A percentile compares a stretch with the other conserved stretches of the same genome.
phyloP scores from a whole-genome alignment of 2,797 vertebrate genomes.

The Clangula hyemalis region DNA sequence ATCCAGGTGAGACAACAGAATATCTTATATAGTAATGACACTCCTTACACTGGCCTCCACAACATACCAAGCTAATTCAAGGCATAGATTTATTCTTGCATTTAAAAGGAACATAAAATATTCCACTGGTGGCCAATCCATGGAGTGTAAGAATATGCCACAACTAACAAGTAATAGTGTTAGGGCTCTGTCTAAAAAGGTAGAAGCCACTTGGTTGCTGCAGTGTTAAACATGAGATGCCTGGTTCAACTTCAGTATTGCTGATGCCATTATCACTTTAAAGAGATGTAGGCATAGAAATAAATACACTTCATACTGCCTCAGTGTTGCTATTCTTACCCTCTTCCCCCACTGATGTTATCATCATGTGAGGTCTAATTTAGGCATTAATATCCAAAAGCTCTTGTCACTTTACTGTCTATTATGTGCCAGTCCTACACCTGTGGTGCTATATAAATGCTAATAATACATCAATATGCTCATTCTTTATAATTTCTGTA shows the following conservation, averaged over 20 bases:
- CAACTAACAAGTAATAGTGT: neutral
- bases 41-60: neutral
- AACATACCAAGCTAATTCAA: neutral
- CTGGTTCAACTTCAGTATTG: neutral
- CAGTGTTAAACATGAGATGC: neutral
- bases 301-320: constrained; percentile 14
- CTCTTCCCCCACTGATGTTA: constrained; percentile 14
- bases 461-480: constrained; percentile 51
- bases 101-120: neutral
- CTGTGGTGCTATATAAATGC: constrained; percentile 48
- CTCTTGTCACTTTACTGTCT: constrained; percentile 43
- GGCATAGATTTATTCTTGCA: neutral
- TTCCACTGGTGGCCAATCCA: neutral
- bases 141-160: neutral
- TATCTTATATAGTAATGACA: neutral
- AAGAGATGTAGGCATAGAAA: neutral
- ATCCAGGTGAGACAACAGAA: neutral
- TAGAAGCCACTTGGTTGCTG: neutral
- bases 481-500: constrained; percentile 35
- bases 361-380: constrained; percentile 43
- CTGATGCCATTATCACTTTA: neutral
- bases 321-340: constrained; percentile 14
- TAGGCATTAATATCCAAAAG: constrained; percentile 9
- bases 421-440: constrained; percentile 49
- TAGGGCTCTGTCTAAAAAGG: neutral